Percentiles rank a stretch among this genome's conserved stretches.
phyloP scores from a whole-genome alignment of 2,113 vertebrate species.

The Carassius auratus region DNA sequence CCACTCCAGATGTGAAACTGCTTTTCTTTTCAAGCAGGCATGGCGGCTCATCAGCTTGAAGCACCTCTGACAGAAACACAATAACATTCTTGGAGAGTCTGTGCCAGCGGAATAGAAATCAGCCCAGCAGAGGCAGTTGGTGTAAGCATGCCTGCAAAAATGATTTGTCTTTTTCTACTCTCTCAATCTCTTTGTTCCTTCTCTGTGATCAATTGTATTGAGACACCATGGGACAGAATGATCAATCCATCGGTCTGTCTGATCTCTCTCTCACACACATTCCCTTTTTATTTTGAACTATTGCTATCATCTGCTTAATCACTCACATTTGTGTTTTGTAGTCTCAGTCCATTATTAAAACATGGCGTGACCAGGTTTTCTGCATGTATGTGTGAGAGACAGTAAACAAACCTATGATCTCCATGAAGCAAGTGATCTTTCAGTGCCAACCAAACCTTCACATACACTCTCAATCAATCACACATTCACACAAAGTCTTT shows the following conservation, averaged over 20 bases:
- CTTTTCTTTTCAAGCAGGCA: conserved; percentile 51
- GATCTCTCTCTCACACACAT: not conserved
- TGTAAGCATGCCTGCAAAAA: conserved; percentile 36
- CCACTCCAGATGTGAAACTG: conserved; percentile 50
- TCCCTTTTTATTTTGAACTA: no score
- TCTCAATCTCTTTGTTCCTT: conserved; percentile 14
- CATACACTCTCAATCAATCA: conserved; percentile 60
- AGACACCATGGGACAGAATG: conserved; percentile 2
- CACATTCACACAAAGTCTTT: conserved; percentile 9
- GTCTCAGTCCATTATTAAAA: not conserved
- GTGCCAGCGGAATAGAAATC: conserved; percentile 29
- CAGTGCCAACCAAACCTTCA: conserved; percentile 58
- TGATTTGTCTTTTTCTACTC: conserved; percentile 1
- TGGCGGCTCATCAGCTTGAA: conserved; percentile 46
- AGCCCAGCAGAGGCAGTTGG: conserved; percentile 16
- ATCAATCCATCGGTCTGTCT: conserved; percentile 14
- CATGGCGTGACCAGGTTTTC: not conserved
- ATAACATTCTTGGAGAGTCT: conserved; percentile 41
- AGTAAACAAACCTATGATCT: conserved; percentile 40
- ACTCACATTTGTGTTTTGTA: not conserved
- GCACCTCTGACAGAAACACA: conserved; percentile 48
- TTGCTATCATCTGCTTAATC: not conserved
- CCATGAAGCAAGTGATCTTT: conserved; percentile 29
- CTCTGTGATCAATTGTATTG: conserved; percentile 18
- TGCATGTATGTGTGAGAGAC: not conserved